Conservation (phyloP, 2,113 vertebrate species). For the Nannobrachium achirus region DNA sequence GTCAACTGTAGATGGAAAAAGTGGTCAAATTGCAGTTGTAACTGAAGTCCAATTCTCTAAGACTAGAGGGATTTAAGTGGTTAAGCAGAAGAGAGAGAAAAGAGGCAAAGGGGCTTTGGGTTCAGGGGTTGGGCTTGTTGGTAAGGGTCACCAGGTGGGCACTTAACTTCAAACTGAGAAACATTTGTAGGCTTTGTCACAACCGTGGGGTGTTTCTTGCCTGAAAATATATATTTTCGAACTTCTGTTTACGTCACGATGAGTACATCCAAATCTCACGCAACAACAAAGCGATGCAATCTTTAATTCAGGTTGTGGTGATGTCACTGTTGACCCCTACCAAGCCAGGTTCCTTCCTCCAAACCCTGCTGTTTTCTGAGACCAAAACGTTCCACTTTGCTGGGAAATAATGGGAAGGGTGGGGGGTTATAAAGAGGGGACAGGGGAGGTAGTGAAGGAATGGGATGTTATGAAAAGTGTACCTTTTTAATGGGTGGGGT, state of each 20-base stretch:
- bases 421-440: background rate
- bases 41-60: no score
- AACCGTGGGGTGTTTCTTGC: slow-evolving; percentile 24
- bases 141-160: slow-evolving; percentile 28
- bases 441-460: background rate
- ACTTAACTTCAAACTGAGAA: background rate
- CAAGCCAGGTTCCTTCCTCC: slow-evolving; percentile 30
- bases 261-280: no score
- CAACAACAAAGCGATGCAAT: no score
- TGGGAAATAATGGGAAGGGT: slow-evolving; percentile 31
- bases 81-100: background rate
- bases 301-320: slow-evolving; percentile 21
- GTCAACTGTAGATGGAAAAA: background rate
- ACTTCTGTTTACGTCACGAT: no score
- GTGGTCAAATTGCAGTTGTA: no score
- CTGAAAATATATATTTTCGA: no score
- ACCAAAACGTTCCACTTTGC: slow-evolving; percentile 69
- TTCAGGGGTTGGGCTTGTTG: slow-evolving; percentile 31
- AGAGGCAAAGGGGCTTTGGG: slow-evolving; percentile 18
- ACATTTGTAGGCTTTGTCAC: background rate
- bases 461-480: slow-evolving; percentile 7
- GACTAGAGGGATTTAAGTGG: no score
- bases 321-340: slow-evolving; percentile 18
- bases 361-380: slow-evolving; percentile 73
- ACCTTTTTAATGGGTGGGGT: background rate